Percentiles rank a stretch among this genome's conserved stretches.
Evolutionary conservation across 2,888 invertebrate species (phyloP).

Genomic region (Cylloceria caligata): DNA sequence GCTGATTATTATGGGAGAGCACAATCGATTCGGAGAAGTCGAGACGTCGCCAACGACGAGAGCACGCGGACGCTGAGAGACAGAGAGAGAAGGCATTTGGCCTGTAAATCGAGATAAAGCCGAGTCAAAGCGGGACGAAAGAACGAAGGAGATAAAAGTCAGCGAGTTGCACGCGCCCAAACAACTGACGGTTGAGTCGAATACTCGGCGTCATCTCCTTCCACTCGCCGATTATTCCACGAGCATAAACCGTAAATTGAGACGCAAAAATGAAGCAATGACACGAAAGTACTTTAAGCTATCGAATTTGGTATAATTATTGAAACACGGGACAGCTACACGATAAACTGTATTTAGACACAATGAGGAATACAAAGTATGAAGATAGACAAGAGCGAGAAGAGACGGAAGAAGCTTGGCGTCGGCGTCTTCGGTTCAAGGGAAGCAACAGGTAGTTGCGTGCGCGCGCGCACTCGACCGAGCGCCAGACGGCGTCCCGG

Average conservation of each 20-base stretch:
- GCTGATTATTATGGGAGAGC: conserved; percentile 69
- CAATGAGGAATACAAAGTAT: neutral
- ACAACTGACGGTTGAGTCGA: conserved; percentile 34
- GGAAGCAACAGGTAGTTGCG: conserved; percentile 70
- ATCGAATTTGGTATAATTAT: neutral
- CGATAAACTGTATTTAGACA: neutral
- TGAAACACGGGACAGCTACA: conserved; percentile 9
- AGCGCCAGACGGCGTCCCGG: conserved; percentile 61
- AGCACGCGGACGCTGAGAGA: conserved; percentile 42
- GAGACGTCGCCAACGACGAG: conserved; percentile 49
- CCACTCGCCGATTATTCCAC: neutral
- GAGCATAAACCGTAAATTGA: conserved; percentile 7
- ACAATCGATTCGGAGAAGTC: conserved; percentile 73
- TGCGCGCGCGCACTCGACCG: conserved; percentile 38
- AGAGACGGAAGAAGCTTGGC: conserved; percentile 68
- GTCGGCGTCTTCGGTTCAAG: conserved; percentile 61
- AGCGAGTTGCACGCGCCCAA: conserved; percentile 32
- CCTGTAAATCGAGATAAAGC: conserved; percentile 62
- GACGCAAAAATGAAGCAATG: neutral
- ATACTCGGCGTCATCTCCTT: conserved; percentile 15
- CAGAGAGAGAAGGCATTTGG: conserved; percentile 36
- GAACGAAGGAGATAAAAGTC: conserved; percentile 13
- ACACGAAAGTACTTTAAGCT: neutral
- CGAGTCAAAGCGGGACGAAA: conserved; percentile 24
- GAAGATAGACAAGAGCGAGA: conserved; percentile 28